phyloP scores from a whole-genome alignment of 2,113 vertebrate species.

The Pterocles burchelli region DNA sequence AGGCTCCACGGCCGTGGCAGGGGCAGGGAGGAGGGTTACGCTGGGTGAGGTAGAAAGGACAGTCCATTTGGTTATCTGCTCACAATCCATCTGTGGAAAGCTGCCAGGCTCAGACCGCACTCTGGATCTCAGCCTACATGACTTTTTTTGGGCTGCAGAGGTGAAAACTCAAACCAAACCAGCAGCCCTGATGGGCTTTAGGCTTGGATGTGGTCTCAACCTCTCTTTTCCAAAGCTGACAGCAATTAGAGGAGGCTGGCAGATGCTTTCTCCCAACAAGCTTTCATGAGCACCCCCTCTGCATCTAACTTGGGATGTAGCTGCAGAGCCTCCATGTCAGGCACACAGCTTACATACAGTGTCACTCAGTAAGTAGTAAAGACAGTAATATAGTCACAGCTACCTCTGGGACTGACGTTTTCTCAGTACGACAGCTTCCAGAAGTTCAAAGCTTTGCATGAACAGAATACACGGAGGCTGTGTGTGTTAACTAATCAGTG shows the following conservation, averaged over 20 bases:
- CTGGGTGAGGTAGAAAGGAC: neutral
- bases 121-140: neutral
- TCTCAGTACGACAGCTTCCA: neutral
- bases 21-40: neutral
- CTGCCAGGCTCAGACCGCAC: neutral
- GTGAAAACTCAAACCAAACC: neutral
- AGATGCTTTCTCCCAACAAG: neutral
- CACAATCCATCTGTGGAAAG: neutral
- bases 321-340: neutral
- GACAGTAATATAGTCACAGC: neutral
- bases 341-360: neutral
- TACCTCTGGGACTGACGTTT: neutral
- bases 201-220: neutral
- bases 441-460: neutral
- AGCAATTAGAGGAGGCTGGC: neutral
- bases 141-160: neutral
- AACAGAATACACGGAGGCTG: neutral
- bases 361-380: neutral
- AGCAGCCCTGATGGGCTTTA: neutral
- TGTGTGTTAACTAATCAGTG: neutral
- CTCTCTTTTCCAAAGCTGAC: neutral
- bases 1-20: neutral
- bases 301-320: neutral
- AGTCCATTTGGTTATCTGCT: neutral
- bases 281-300: neutral